phyloP scores from a whole-genome alignment of 2,888 invertebrate genomes.

The Spialia ferax region DNA sequence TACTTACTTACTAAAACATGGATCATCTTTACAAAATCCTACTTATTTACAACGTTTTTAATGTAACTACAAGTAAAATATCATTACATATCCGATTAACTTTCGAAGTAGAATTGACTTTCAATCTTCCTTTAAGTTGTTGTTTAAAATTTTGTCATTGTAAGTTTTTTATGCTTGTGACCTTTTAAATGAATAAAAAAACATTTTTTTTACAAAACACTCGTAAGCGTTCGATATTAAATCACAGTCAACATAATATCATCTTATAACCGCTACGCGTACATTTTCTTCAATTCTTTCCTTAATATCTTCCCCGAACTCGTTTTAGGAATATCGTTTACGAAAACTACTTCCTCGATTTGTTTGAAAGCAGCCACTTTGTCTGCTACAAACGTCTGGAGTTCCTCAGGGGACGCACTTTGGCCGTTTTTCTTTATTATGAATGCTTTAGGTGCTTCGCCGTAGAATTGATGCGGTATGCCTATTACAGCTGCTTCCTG shows the following conservation, averaged over 20 bases:
- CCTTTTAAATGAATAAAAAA: background rate
- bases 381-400: constrained; percentile 86
- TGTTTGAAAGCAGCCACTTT: constrained; percentile 93
- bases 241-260: constrained; percentile 18
- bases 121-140: background rate
- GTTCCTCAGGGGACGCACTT: constrained; percentile 74
- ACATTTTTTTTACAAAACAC: background rate
- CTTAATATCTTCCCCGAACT: constrained; percentile 93
- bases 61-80: background rate
- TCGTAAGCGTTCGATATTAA: background rate
- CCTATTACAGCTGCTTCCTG: constrained; percentile 95
- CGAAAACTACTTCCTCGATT: constrained; percentile 89
- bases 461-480: constrained; percentile 89
- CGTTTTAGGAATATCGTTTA: constrained; percentile 91
- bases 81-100: background rate
- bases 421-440: constrained; percentile 87
- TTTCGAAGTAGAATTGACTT: background rate
- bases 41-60: background rate
- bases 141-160: background rate
- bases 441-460: constrained; percentile 93
- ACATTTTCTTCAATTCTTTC: constrained; percentile 86
- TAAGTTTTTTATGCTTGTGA: background rate
- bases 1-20: no score
- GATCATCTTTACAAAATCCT: no score
- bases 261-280: constrained; percentile 52